A percentile compares a stretch with the other conserved stretches of the same genome.
Conservation (phyloP, 1,140 invertebrate species). For the Listronotus oregonensis region DNA sequence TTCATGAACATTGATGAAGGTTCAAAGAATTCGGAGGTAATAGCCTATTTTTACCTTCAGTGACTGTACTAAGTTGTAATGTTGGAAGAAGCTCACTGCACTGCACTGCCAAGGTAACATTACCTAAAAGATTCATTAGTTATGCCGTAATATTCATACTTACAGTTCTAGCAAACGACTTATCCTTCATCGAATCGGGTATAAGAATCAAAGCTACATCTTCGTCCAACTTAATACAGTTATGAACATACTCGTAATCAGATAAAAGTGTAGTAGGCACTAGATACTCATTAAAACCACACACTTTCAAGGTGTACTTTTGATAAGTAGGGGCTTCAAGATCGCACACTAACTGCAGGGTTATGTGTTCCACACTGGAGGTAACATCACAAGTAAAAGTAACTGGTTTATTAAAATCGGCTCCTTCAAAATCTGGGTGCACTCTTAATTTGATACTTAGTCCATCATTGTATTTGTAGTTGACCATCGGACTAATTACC, state of each 20-base stretch:
- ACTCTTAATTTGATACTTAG: slow-evolving; percentile 87
- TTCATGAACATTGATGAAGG: too few species aligned
- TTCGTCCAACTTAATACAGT: slow-evolving; percentile 91
- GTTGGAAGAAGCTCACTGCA: too few species aligned
- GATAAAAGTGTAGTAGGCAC: slow-evolving; percentile 69
- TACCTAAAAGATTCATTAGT: too few species aligned
- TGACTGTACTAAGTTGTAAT: too few species aligned
- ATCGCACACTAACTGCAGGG: slow-evolving; percentile 83
- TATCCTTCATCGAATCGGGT: slow-evolving; percentile 66
- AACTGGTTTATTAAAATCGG: slow-evolving; percentile 65
- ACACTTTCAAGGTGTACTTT: slow-evolving; percentile 68
- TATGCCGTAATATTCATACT: slow-evolving; percentile 45
- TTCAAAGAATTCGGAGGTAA: too few species aligned
- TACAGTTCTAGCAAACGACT: slow-evolving; percentile 73
- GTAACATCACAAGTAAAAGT: slow-evolving; percentile 88
- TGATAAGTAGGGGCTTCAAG: slow-evolving; percentile 63
- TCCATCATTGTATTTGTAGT: slow-evolving; percentile 74
- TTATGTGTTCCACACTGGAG: slow-evolving; percentile 84
- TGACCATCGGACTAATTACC: slow-evolving; percentile 80
- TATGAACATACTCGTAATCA: slow-evolving; percentile 92
- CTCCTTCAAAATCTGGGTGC: slow-evolving; percentile 65
- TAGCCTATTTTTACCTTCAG: too few species aligned
- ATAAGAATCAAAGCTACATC: slow-evolving; percentile 82
- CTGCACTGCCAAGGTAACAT: too few species aligned
- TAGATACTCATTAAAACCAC: slow-evolving; percentile 82